A percentile compares a stretch with the other conserved stretches of the same genome.
Conservation (phyloP, 2,797 vertebrate genomes). For the Danio albolineatus region DNA sequence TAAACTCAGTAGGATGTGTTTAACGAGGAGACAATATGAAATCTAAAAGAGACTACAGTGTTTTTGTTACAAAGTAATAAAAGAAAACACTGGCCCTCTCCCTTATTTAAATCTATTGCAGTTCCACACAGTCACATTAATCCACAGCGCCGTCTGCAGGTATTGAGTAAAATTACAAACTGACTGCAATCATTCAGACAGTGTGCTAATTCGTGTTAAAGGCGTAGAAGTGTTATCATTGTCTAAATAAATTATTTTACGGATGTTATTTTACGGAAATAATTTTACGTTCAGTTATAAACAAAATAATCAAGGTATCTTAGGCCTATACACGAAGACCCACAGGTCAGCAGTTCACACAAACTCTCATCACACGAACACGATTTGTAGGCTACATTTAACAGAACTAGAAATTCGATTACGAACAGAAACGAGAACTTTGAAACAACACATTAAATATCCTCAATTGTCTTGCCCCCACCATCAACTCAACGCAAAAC, state of each 20-base stretch:
- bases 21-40: not conserved
- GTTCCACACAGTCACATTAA: slow-evolving; percentile 48
- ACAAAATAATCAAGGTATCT: not conserved
- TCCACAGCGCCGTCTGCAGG: slow-evolving; percentile 60
- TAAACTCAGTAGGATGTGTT: not conserved
- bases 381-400: not conserved
- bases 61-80: not conserved
- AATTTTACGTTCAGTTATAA: not conserved
- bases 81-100: not conserved
- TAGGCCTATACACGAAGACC: no score
- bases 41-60: not conserved
- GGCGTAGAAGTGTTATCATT: not conserved
- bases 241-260: not conserved
- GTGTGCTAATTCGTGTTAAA: not conserved
- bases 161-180: slow-evolving; percentile 10
- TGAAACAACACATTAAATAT: slow-evolving; percentile 28
- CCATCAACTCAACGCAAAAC: slow-evolving; percentile 30
- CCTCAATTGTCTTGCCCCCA: slow-evolving; percentile 13
- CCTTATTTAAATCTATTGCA: not conserved
- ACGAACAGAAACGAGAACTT: slow-evolving; percentile 8
- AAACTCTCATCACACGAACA: slow-evolving; percentile 14
- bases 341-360: not conserved
- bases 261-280: slow-evolving; percentile 1
- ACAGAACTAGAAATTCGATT: slow-evolving; percentile 14
- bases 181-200: not conserved